These are phyloP conservation scores for Microcebus murinus DNA, from an alignment of 2,113 vertebrate species.

Conservation along the genomic window DNA sequence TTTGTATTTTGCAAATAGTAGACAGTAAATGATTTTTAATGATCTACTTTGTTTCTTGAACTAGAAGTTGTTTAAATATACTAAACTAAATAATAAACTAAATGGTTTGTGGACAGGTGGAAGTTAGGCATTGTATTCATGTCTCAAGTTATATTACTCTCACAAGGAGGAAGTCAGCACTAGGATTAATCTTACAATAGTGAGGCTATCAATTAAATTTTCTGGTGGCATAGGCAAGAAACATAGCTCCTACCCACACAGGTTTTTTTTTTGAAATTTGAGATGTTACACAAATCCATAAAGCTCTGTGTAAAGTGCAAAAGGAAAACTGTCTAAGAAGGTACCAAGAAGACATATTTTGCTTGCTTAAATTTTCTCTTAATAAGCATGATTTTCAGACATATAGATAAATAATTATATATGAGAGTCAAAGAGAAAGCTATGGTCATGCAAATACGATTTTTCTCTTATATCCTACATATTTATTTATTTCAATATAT, in stretches of 20 bases:
- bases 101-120: neutral
- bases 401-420: neutral
- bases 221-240: neutral
- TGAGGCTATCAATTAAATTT: neutral
- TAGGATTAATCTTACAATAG: neutral
- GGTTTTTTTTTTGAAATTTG: neutral
- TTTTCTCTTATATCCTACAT: neutral
- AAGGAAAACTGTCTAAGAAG: neutral
- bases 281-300: neutral
- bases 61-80: neutral
- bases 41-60: neutral
- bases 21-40: neutral
- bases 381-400: neutral
- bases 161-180: neutral
- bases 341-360: neutral
- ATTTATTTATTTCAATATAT: neutral
- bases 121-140: neutral
- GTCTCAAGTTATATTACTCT: neutral
- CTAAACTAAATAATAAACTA: neutral
- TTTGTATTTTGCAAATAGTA: neutral
- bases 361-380: neutral
- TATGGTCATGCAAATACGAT: accelerated
- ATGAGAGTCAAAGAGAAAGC: neutral
- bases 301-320: neutral
- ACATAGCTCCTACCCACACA: accelerated